Evolutionary conservation across 2,113 vertebrate species (phyloP).

Genomic region (Cyphomyrus plagiostoma): DNA sequence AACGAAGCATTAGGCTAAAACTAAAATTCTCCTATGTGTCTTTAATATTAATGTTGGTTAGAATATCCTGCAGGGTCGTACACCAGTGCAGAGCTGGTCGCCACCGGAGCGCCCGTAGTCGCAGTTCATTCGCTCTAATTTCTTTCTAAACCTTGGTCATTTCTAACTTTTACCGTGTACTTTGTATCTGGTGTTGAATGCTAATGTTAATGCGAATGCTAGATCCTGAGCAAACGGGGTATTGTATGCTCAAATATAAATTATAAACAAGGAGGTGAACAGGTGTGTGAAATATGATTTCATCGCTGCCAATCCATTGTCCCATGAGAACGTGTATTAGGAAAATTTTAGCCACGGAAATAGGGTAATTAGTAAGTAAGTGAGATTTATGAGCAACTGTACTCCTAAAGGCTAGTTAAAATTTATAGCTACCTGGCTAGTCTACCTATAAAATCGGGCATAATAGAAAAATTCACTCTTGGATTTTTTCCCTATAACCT

Average conservation of each 20-base stretch:
- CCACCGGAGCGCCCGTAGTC: not conserved
- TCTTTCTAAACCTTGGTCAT: not conserved
- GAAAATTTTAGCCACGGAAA: not conserved
- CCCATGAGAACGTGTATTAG: not conserved
- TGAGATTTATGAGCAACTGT: not conserved
- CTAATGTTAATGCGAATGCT: not conserved
- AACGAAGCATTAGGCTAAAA: constrained; percentile 15
- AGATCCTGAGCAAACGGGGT: not conserved
- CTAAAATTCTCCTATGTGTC: not conserved
- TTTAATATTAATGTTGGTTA: not conserved
- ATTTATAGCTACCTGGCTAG: constrained; percentile 9
- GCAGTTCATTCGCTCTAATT: not conserved
- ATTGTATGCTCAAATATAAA: not conserved
- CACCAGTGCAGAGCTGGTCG: not conserved
- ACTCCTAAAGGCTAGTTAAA: not conserved
- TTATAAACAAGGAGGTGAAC: not conserved
- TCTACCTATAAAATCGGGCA: not conserved
- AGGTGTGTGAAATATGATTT: not conserved
- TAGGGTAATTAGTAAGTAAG: not conserved
- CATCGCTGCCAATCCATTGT: not conserved
- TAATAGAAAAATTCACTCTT: not conserved
- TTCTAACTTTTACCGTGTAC: not conserved
- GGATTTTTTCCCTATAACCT: not conserved
- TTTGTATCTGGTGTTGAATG: not conserved
- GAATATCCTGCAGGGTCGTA: not conserved